A percentile compares a stretch with the other conserved stretches of the same genome.
phyloP scores from a whole-genome alignment of 2,113 vertebrate species.

The Balaenoptera acutorostrata region DNA sequence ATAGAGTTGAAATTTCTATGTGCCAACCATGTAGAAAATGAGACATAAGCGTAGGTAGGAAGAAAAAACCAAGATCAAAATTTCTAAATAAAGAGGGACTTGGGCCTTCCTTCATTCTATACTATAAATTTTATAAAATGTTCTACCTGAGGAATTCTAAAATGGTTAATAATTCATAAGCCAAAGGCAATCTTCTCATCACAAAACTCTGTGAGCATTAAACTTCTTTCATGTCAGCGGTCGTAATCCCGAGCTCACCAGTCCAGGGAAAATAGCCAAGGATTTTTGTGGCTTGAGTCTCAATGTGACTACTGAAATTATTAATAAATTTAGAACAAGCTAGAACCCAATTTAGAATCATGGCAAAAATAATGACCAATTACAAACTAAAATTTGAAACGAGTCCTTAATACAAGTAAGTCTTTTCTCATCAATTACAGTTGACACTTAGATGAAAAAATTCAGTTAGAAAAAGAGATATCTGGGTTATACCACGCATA shows the following conservation, averaged over 20 bases:
- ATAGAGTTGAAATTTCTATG: background rate
- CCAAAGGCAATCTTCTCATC: conserved; percentile 11
- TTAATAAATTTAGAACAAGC: conserved; percentile 1
- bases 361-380: background rate
- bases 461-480: background rate
- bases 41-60: background rate
- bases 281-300: background rate
- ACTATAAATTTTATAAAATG: background rate
- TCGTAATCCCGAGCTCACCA: background rate
- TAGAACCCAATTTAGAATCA: background rate
- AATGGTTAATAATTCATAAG: background rate
- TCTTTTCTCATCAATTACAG: background rate
- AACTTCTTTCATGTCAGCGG: background rate
- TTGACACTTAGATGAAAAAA: background rate
- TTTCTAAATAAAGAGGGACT: background rate
- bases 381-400: conserved; percentile 32
- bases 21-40: background rate
- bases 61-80: conserved; percentile 6
- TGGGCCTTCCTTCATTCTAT: background rate
- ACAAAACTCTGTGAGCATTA: background rate
- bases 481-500: background rate
- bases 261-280: background rate
- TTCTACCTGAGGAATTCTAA: background rate
- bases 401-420: background rate
- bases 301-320: background rate